phyloP scores from a whole-genome alignment of 2,888 invertebrate species.

The Athrips mouffetella region DNA sequence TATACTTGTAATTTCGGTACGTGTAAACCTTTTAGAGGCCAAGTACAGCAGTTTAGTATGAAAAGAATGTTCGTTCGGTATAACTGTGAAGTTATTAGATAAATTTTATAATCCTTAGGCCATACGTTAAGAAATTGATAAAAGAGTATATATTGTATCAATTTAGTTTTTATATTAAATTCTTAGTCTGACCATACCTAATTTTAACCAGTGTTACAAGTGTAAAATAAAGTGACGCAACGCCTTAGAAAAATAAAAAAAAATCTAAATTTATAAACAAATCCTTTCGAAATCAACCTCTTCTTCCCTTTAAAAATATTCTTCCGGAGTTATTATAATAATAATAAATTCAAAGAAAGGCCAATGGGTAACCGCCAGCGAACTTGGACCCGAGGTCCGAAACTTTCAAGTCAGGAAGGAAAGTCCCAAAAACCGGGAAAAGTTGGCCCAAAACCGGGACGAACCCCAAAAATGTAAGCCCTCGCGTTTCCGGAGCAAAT shows the following conservation, averaged over 20 bases:
- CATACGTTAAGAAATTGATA: no score
- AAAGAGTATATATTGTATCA: no score
- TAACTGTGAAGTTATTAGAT: no score
- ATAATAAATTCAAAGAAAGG: conserved; percentile 55
- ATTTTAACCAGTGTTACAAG: no score
- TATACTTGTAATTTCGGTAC: conserved; percentile 25
- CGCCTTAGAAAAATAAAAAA: not conserved
- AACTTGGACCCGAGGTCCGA: conserved; percentile 59
- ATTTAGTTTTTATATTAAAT: no score
- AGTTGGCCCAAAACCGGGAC: conserved; percentile 54
- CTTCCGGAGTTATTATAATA: conserved; percentile 53
- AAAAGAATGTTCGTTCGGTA: no score
- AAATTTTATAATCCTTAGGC: no score
- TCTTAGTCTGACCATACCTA: no score
- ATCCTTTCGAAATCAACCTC: conserved; percentile 21
- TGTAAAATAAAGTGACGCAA: not conserved
- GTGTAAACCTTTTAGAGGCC: no score
- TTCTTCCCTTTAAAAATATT: conserved; percentile 49
- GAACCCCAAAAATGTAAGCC: conserved; percentile 63
- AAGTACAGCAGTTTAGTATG: no score
- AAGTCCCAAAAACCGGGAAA: conserved; percentile 48
- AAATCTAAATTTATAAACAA: not conserved
- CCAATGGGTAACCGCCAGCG: conserved; percentile 52
- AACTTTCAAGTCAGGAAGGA: conserved; percentile 69
- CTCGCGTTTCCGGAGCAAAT: conserved; percentile 67